phyloP scores from a whole-genome alignment of 2,797 vertebrate species.

The Catharus ustulatus region DNA sequence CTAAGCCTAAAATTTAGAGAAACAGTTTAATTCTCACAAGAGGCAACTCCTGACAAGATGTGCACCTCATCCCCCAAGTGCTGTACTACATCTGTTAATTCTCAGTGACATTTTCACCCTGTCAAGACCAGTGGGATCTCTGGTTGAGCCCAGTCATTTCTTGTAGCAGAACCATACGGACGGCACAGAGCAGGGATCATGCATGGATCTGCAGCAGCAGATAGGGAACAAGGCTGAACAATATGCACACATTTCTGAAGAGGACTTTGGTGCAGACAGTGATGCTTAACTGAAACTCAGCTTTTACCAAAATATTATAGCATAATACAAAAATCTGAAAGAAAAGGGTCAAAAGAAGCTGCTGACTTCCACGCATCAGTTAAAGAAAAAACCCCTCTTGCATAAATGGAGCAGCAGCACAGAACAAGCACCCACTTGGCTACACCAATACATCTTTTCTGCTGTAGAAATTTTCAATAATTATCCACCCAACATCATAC shows the following conservation, averaged over 20 bases:
- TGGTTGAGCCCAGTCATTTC: background rate
- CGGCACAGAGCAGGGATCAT: conserved; percentile 25
- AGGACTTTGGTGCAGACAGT: conserved; percentile 37
- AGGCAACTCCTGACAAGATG: conserved; percentile 31
- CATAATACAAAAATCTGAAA: conserved; percentile 6
- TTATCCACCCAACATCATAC: background rate
- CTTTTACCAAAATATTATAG: conserved; percentile 28
- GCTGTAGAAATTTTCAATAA: background rate
- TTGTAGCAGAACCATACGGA: conserved; percentile 18
- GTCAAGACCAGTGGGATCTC: background rate
- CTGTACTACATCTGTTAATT: background rate
- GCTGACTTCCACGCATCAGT: background rate
- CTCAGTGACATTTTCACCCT: background rate
- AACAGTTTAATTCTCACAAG: background rate
- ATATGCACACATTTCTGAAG: background rate
- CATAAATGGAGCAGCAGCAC: conserved; percentile 44
- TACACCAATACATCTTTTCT: background rate
- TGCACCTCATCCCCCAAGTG: background rate
- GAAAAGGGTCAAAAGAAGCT: conserved; percentile 12
- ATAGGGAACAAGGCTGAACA: conserved; percentile 27
- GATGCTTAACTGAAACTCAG: conserved; percentile 27
- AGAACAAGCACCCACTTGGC: conserved; percentile 18
- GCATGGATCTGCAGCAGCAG: conserved; percentile 49
- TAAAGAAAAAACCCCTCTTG: background rate
- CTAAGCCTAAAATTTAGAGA: background rate